Conservation (phyloP, 2,888 invertebrate species). For the Hirtodrosophila duncani region DNA sequence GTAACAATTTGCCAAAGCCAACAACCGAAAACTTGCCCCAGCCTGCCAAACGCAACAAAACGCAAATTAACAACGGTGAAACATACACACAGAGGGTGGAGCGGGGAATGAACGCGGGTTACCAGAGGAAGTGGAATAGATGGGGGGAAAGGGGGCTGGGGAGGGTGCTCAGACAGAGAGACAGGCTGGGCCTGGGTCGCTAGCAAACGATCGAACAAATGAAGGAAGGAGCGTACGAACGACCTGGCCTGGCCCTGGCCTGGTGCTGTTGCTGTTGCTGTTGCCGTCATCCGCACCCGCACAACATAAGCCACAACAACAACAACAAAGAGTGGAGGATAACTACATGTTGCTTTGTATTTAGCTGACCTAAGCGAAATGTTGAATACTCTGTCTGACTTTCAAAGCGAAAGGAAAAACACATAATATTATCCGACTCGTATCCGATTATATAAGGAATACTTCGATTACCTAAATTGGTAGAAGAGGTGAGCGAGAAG, state of each 20-base stretch:
- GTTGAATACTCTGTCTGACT: slow-evolving; percentile 24
- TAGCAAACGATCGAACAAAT: slow-evolving; percentile 23
- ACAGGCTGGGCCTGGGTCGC: no score
- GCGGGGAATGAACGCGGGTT: slow-evolving; percentile 1
- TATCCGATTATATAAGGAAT: no score
- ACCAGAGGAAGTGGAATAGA: slow-evolving; percentile 1
- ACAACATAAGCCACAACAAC: slow-evolving; percentile 21
- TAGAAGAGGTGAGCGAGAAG: no score
- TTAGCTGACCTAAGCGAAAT: background rate
- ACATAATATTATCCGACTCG: no score
- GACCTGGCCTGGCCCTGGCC: slow-evolving; percentile 46
- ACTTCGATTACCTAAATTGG: no score
- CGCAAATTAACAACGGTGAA: slow-evolving; percentile 67
- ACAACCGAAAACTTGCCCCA: slow-evolving; percentile 40
- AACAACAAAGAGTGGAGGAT: no score
- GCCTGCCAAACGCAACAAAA: slow-evolving; percentile 64
- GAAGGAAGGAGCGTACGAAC: background rate
- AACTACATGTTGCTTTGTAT: background rate
- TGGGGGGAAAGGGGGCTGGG: background rate
- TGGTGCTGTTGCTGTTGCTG: slow-evolving; percentile 9
- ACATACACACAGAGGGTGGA: slow-evolving; percentile 16
- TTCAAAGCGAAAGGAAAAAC: no score
- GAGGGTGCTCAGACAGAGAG: slow-evolving; percentile 7
- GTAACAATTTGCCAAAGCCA: slow-evolving; percentile 70
- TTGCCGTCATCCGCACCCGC: slow-evolving; percentile 31